These are phyloP conservation scores for Campylomormyrus tamandua DNA, from an alignment of 2,113 vertebrate species.

Conservation along the genomic window DNA sequence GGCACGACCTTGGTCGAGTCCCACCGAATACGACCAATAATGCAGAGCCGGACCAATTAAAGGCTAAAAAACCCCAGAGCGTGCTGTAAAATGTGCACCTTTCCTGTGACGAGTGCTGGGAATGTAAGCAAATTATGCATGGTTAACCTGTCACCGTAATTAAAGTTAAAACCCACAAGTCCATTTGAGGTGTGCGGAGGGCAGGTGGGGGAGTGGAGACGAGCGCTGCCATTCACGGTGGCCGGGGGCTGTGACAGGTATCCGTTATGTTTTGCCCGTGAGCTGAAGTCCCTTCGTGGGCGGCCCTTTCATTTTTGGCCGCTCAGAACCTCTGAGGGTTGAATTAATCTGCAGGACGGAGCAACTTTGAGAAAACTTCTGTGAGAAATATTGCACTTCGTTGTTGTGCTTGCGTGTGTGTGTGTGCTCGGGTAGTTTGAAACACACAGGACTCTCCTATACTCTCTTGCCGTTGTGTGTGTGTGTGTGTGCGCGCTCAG, in stretches of 20 bases:
- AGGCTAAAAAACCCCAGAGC: conserved; percentile 18
- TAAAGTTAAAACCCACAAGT: background rate
- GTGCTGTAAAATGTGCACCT: background rate
- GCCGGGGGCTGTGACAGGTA: too few species aligned
- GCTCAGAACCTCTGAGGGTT: background rate
- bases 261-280: background rate
- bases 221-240: background rate
- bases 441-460: background rate
- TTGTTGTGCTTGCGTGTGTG: background rate
- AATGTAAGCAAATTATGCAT: background rate
- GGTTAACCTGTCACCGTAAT: background rate
- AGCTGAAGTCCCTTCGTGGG: background rate
- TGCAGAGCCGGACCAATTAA: conserved; percentile 33
- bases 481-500: background rate
- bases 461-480: background rate
- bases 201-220: background rate
- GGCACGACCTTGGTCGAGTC: conserved; percentile 23
- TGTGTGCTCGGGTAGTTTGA: background rate
- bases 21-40: conserved; percentile 35
- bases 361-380: background rate
- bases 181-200: background rate
- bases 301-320: background rate
- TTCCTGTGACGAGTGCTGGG: background rate
- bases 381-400: background rate
- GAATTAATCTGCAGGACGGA: background rate